Evolutionary conservation across 2,113 vertebrate genomes (phyloP), one percentile per base, ranked within the genome.

Genomic region (Macquaria ambigua): DNA sequence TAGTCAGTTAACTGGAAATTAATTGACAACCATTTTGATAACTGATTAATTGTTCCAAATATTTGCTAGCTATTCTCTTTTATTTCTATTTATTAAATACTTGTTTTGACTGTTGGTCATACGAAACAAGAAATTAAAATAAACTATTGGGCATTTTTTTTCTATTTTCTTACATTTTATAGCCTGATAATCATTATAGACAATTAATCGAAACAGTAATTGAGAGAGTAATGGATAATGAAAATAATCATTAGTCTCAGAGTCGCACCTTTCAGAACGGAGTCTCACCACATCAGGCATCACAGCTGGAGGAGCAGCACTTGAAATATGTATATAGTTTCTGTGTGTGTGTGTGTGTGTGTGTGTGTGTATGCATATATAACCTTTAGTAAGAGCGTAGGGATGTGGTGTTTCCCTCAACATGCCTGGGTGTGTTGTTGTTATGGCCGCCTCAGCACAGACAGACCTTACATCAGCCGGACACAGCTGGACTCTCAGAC

Each of bases 201-300:
- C 34, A 34, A 3, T 34, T 34, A 34, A 34, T 4, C 0, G 34
- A 34, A 12, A 71, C 52, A 8, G 39, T 72, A 23, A 53, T 34
- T 23, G 20, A 11, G 41, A 48, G 66, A n/a, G 14, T 15, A 7
- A 23, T 3, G 7, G 28, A 37, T 53, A n/a, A n/a, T 39, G 34
- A n/a, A 39, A 56, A 39, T 8, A 16, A 16, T 61, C 7, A 34
- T 18, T 34, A 8, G 25, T 16, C 8, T 21, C 34, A 25, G 74
- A 20, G 25, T 31, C 48, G 5, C 31, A 37, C 46, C 37, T 52
- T 31, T 37, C 1, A 4, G 11, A 18, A 8, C 0, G 1, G 73
- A 10, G 34, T 9, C 59, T 37, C 39, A 23, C 70, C 74, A 78
- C 81, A 74, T 76, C 80, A 68, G 63, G 28, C 56, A 15, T 71